These are phyloP conservation scores for Girardia tigrina DNA, from an alignment of 2,888 invertebrate genomes.

Conservation along the genomic window DNA sequence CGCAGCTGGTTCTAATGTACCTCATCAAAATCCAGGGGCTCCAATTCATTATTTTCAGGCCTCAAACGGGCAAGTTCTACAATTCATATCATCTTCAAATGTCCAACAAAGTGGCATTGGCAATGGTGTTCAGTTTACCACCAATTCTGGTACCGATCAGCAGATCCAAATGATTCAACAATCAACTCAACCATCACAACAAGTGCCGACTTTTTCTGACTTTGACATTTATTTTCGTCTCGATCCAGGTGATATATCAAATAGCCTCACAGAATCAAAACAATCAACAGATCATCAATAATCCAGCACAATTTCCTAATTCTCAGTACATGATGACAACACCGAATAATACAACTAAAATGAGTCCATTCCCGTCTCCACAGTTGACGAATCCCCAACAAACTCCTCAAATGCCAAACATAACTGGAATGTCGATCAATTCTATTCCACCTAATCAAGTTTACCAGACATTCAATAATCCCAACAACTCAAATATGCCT, in stretches of 20 bases:
- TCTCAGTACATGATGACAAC: not conserved
- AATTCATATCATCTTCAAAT: not conserved
- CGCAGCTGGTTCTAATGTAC: not conserved
- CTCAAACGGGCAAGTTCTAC: not conserved
- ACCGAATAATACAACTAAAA: constrained; percentile 24
- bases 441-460: not conserved
- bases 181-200: not conserved
- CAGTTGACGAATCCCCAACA: constrained; percentile 38
- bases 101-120: not conserved
- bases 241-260: too few species aligned
- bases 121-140: not conserved
- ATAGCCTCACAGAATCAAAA: not conserved
- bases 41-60: not conserved
- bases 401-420: not conserved
- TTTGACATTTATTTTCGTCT: too few species aligned
- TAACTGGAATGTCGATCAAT: not conserved
- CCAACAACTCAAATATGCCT: too few species aligned
- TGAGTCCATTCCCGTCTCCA: constrained; percentile 38
- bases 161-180: not conserved
- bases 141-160: not conserved
- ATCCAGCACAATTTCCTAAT: not conserved
- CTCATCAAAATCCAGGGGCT: not conserved
- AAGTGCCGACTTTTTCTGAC: not conserved
- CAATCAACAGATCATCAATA: not conserved
- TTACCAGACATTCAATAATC: too few species aligned